A percentile compares a stretch with the other conserved stretches of the same genome.
Conservation (phyloP, 2,113 vertebrate species). For the Pygoscelis adeliae region DNA sequence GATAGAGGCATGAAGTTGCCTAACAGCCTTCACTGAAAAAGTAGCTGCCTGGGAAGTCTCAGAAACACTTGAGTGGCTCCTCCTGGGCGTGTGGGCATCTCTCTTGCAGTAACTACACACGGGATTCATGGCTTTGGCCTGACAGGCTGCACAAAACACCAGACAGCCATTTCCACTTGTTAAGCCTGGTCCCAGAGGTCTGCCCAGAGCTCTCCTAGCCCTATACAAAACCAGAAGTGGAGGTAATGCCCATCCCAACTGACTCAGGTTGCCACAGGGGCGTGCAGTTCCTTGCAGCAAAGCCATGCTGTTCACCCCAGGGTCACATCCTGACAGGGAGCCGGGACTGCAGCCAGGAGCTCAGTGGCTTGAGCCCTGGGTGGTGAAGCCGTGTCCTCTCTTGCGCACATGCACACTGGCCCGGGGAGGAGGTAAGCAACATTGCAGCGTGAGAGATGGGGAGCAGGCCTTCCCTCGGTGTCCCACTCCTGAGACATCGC, state of each 20-base stretch:
- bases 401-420: accelerated
- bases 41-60: background rate
- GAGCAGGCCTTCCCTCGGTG: accelerated
- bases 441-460: accelerated
- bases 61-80: background rate
- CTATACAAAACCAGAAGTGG: background rate
- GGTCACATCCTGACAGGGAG: background rate
- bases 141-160: background rate
- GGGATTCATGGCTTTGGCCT: background rate
- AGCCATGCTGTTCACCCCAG: background rate
- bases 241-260: accelerated
- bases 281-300: background rate
- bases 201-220: background rate
- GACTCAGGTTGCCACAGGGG: background rate
- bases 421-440: background rate
- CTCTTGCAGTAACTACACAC: background rate
- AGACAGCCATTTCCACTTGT: background rate
- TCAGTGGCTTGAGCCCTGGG: background rate
- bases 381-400: accelerated
- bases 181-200: background rate
- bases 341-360: background rate
- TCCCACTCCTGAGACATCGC: background rate
- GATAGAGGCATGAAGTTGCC: background rate
- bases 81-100: background rate
- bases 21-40: background rate